Base-by-base conservation (phyloP, 2,113 vertebrate genomes). In the Rhineura floridana region DNA sequence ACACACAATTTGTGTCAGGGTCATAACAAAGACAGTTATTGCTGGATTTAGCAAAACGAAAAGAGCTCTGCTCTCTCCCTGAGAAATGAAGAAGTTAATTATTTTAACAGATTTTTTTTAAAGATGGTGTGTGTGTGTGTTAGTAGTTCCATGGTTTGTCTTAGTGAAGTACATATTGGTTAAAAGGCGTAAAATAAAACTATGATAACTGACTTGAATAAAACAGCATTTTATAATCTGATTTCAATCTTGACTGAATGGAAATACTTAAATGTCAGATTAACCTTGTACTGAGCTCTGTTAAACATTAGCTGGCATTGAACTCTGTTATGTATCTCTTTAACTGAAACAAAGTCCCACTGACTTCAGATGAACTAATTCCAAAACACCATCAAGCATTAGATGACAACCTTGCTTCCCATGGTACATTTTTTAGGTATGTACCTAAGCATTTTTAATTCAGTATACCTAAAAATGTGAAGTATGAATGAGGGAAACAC, bases 1-100 rank as follows among this genome's bases (percentile, higher is more conserved):
- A 59, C 46, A 15, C 50, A 17, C 48, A 30, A 91, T 93, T 81
- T 92, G 87, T 83, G 83, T 85, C 78, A 21, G 70, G 91, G 44
- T 90, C 92, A 84, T 87, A 78, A 88, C 86, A 92, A 89, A 91
- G 91, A 84, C 91, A 80, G 30, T 83, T 91, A n/a, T 83, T 90
- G 70, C 52, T 91, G 44, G 50, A 86, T 72, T 70, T 65, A 86
- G 65, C 78, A 59, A 65, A 85, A 48, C 30, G 78, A 33, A 81
- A 86, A 80, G 83, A 81, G 67, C 91, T 80, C 0, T 85, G 87
- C 44, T 33, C 52, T 88, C n/a, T 75, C 50, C 13, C 5, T 48
- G 55, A 87, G 52, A 46, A 48, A 82, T 59, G 46, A 72, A 80
- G 21, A 50, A 8, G 19, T 42, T 33, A 59, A 10, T 30, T 50